Conservation (phyloP, 1,140 invertebrate species). For the Bombus balteatus region DNA sequence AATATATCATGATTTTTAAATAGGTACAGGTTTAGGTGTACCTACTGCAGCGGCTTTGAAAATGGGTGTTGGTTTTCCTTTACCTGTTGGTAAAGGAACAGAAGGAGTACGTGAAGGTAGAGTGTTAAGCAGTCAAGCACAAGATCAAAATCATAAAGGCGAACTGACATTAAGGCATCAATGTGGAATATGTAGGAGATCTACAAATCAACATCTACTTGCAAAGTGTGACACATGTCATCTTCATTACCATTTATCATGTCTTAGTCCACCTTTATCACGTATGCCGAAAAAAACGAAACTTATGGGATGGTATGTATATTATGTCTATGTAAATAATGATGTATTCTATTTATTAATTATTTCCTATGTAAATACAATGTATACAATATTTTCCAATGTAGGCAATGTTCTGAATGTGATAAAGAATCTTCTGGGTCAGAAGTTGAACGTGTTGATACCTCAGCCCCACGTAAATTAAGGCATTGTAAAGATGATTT, state of each 20-base stretch:
- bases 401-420: conserved; percentile 94
- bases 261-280: conserved; percentile 95
- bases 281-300: conserved; percentile 97
- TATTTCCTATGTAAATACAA: neutral
- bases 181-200: conserved; percentile 93
- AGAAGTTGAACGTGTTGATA: conserved; percentile 88
- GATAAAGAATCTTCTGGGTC: conserved; percentile 91
- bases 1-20: conserved; percentile 31
- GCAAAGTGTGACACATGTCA: conserved; percentile 97
- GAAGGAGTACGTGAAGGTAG: conserved; percentile 82
- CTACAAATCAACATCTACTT: conserved; percentile 93
- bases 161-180: conserved; percentile 82
- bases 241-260: conserved; percentile 95
- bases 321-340: conserved; percentile 21
- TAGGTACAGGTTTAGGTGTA: conserved; percentile 82
- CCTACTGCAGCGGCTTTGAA: conserved; percentile 91
- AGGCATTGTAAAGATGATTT: conserved; percentile 88
- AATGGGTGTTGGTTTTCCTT: conserved; percentile 91
- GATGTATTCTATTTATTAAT: conserved; percentile 20
- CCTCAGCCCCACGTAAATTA: conserved; percentile 89
- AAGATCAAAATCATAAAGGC: conserved; percentile 85
- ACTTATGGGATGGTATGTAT: conserved; percentile 92
- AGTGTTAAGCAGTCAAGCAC: conserved; percentile 84
- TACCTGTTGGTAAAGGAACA: conserved; percentile 84
- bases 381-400: neutral